Evolutionary conservation across 2,888 invertebrate species (phyloP), one percentile per base, ranked within the genome.

Genomic region (Dromius quadrimaculatus): DNA sequence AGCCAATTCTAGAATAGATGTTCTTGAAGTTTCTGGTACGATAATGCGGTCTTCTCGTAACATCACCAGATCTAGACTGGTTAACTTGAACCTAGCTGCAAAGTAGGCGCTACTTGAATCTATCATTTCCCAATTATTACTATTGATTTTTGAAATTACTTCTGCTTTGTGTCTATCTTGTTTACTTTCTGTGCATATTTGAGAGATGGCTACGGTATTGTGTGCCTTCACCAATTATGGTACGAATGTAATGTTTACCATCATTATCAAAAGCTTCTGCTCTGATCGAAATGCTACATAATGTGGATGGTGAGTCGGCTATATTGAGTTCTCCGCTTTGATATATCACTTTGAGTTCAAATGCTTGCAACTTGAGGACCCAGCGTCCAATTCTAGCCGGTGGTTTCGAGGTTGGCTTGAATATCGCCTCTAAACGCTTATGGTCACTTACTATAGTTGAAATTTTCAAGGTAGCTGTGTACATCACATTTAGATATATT

Each of bases 371-470:
- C 22, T 76, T 28, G n/a, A 77, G 50, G 2, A 76, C 64, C 77
- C 76, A 77, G 19, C 76, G 38, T 68, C 77, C 75, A 19, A 76
- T 73, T 57, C 74, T 15, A 19, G 72, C 73, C 11, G 71, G 68
- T 20, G 77, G 76, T 69, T 75, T 75, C 23, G 75, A 72, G 9
- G 47, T 59, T 28, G 74, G 74, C 23, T 72, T 73, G 61, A 79
- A 79, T 34, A 79, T 78, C 6, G 73, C 75, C 61, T 79, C 76
- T 22, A 85, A 73, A 1, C 83, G 81, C 71, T 78, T 76, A 54
- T 78, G 78, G 66, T 79, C 78, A 1, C 76, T 78, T 0, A 77
- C 72, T 36, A n/a, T n/a, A n/a, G n/a, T n/a, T n/a, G n/a, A n/a
- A n/a, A n/a, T n/a, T n/a, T n/a, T n/a, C n/a, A n/a, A n/a, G n/a